Evolutionary conservation across 2,113 vertebrate species (phyloP), one percentile per base, ranked within the genome.

Genomic region (Anoplopoma fimbria): DNA sequence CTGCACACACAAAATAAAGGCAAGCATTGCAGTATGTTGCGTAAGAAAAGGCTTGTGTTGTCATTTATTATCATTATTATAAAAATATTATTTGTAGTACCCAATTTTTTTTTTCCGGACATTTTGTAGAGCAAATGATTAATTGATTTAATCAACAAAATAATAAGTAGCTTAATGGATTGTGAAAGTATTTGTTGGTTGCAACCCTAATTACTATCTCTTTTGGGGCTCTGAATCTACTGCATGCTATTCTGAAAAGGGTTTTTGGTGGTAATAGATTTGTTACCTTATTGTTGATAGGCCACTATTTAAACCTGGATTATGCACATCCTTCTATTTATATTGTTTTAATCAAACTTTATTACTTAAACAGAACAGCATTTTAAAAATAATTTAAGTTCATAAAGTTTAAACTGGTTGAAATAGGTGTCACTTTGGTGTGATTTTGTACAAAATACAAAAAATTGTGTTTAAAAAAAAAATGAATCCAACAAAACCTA

Each of bases 1-100:
- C 27, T 87, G 23, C 67, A 63, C 19, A 9, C 27, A 86, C 33
- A 82, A 76, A 69, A 67, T 73, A 73, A 84, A 70, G 10, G 14
- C 7, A 82, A 82, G 19, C 3, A 62, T 71, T 77, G 51, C 58
- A 58, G 13, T 10, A 27, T 17, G 2, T 1, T 49, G 42, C 67
- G 14, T 58, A 42, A 51, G 15, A 42, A 2, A 42, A 60, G 49
- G 0, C 33, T 25, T 60, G 33, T 64, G 8, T 64, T 14, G 14
- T 1, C 2, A 63, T 3, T 57, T 27, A 12, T 67, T 29, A 34
- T 68, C 15, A n/a, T 57, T 14, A 12, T 53, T 23, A 53, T 38
- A 14, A 36, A 31, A 31, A 21, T 27, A 58, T 57, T 34, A 15
- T 60, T 61, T 36, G 19, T 21, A 51, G n/a, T 57, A 9, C 9